Evolutionary conservation across 2,113 vertebrate genomes (phyloP).

Genomic region (Mormyrus iriodes): DNA sequence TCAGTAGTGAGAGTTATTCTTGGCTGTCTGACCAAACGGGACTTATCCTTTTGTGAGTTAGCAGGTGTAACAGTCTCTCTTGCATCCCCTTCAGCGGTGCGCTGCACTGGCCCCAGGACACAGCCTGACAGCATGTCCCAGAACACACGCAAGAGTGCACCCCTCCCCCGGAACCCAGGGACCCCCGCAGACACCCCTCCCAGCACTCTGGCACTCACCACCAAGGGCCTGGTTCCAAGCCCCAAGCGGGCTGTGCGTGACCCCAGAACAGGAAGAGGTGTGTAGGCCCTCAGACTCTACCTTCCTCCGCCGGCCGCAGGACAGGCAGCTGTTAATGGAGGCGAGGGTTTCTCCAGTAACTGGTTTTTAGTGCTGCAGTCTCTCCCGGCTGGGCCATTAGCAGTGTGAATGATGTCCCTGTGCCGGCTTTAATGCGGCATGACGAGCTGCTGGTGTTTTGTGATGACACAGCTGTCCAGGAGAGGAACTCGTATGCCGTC

Average conservation of each 20-base stretch:
- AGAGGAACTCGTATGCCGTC: slow-evolving; percentile 94
- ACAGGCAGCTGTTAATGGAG: neutral
- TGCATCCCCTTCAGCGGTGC: slow-evolving; percentile 68
- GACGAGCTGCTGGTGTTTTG: neutral
- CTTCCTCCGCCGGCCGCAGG: neutral
- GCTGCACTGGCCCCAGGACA: slow-evolving; percentile 85
- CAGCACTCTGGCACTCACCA: slow-evolving; percentile 71
- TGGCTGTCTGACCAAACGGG: neutral
- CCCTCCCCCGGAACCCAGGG: slow-evolving; percentile 81
- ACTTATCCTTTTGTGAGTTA: neutral
- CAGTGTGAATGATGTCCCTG: neutral
- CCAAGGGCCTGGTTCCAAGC: slow-evolving; percentile 84
- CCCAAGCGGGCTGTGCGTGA: slow-evolving; percentile 93
- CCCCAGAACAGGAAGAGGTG: slow-evolving; percentile 98
- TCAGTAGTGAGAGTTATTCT: neutral
- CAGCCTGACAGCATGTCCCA: slow-evolving; percentile 96
- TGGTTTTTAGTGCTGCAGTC: neutral
- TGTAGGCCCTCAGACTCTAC: neutral
- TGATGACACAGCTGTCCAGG: slow-evolving; percentile 78
- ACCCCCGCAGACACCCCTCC: slow-evolving; percentile 92
- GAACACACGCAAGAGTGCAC: slow-evolving; percentile 76
- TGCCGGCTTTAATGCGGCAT: neutral
- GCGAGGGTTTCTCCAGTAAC: neutral
- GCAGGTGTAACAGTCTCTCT: neutral
- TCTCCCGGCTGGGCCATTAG: neutral